phyloP scores from a whole-genome alignment of 2,113 vertebrate genomes.

The Oplegnathus fasciatus region DNA sequence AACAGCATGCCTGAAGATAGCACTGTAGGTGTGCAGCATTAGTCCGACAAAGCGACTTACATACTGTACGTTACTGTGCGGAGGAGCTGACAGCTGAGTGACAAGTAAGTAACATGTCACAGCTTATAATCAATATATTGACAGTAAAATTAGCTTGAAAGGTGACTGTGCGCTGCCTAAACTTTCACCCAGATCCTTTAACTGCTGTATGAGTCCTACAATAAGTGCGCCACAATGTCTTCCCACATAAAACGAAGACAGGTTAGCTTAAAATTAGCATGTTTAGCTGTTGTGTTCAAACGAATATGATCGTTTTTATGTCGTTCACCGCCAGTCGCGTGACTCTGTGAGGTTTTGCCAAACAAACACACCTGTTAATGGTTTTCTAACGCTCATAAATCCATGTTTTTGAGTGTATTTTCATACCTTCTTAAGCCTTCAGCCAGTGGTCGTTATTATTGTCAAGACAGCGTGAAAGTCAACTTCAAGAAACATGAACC shows the following conservation, averaged over 20 bases:
- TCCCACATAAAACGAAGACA: neutral
- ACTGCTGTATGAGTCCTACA: neutral
- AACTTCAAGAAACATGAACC: neutral
- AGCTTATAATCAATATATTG: neutral
- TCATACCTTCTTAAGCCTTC: neutral
- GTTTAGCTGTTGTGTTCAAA: neutral
- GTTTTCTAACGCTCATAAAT: neutral
- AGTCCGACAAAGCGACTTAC: neutral
- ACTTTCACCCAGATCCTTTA: neutral
- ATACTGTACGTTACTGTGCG: neutral
- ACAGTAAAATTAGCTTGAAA: neutral
- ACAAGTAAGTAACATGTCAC: slow-evolving; percentile 25
- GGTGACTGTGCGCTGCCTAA: neutral
- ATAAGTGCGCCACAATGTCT: neutral
- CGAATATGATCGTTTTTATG: too few relatives aligned
- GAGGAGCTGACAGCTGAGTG: neutral
- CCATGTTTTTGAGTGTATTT: neutral
- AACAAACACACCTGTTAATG: neutral
- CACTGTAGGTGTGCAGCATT: neutral
- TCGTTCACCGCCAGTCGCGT: neutral
- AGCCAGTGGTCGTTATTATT: too few relatives aligned
- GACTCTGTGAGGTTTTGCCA: neutral
- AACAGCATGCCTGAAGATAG: slow-evolving; percentile 8
- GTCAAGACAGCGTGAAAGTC: neutral
- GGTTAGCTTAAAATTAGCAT: neutral